Evolutionary conservation across 2,113 vertebrate genomes (phyloP).

Genomic region (Hylia prasina): DNA sequence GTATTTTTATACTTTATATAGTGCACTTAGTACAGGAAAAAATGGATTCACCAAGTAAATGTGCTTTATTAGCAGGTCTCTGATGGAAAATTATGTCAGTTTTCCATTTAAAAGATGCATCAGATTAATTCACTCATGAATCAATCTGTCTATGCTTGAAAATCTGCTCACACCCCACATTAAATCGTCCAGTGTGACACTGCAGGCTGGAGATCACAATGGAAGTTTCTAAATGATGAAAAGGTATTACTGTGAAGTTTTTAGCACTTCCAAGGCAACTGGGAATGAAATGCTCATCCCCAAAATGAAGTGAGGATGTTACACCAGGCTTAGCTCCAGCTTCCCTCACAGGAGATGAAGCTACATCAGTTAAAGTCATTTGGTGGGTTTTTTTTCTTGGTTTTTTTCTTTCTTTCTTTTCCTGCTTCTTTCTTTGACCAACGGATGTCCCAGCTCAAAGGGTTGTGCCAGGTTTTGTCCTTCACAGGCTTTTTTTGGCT

Average conservation of each 20-base stretch:
- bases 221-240: not conserved
- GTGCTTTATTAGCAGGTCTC: not conserved
- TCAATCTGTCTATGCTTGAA: not conserved
- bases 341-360: fast-evolving
- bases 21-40: constrained; percentile 32
- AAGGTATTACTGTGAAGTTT: not conserved
- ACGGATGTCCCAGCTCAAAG: not conserved
- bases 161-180: not conserved
- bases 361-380: not conserved
- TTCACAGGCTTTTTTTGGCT: not conserved
- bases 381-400: not conserved
- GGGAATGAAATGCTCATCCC: not conserved
- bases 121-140: not conserved
- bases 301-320: not conserved
- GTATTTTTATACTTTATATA: constrained; percentile 5
- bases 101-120: constrained; percentile 43
- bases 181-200: not conserved
- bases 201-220: not conserved
- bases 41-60: constrained; percentile 16
- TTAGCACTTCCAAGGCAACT: not conserved
- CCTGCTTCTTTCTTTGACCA: not conserved
- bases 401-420: not conserved
- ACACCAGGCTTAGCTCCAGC: not conserved
- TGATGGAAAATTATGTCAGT: constrained; percentile 39
- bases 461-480: not conserved